Evolutionary conservation across 2,888 invertebrate species (phyloP).

Genomic region (Tenthredo scrophulariae): DNA sequence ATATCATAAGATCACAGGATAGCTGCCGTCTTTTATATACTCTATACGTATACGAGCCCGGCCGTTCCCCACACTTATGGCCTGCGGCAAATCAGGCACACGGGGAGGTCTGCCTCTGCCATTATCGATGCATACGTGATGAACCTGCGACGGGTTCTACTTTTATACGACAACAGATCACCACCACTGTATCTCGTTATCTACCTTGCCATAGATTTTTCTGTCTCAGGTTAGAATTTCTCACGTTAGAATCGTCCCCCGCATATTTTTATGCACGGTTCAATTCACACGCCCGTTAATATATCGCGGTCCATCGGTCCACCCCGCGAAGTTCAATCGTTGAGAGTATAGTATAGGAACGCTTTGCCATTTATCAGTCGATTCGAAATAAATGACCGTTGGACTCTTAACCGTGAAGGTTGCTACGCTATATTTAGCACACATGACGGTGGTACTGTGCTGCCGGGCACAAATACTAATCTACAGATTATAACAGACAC

Average conservation of each 20-base stretch:
- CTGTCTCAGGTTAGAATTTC: not conserved
- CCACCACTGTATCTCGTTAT: constrained; percentile 49
- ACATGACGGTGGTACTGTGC: constrained; percentile 25
- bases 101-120: constrained; percentile 49
- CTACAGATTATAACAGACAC: not conserved
- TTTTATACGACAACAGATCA: constrained; percentile 46
- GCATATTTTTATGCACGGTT: not conserved
- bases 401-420: constrained; percentile 54
- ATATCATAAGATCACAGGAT: constrained; percentile 53
- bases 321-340: constrained; percentile 22
- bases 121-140: constrained; percentile 51
- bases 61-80: constrained; percentile 19
- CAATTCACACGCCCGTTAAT: constrained; percentile 8
- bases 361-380: constrained; percentile 53
- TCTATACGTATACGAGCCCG: constrained; percentile 14
- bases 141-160: constrained; percentile 50
- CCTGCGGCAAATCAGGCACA: constrained; percentile 41
- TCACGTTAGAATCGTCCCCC: constrained; percentile 5
- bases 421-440: constrained; percentile 53
- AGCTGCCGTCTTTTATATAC: constrained; percentile 48
- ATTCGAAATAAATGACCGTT: constrained; percentile 51
- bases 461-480: constrained; percentile 33
- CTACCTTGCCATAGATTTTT: not conserved
- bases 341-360: constrained; percentile 9
- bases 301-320: not conserved